Base-by-base conservation (phyloP, 92 coral and sea anemone genomes). In the Phymanthus crucifer region DNA sequence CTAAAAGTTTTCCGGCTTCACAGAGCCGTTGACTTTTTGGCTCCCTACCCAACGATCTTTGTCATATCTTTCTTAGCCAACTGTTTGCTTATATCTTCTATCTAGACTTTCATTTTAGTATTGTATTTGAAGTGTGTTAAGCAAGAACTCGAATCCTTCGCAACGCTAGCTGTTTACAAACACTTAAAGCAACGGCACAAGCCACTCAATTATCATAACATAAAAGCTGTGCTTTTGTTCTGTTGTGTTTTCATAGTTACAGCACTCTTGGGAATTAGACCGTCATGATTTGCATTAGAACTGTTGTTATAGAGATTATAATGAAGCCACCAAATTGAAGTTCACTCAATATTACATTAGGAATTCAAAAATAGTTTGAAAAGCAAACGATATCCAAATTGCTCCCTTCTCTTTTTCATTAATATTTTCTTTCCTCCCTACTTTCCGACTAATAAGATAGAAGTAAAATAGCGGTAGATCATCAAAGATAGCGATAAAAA, bases 221-320 rank as follows among this genome's bases (percentile, higher is more conserved):
- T 23, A 23, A n/a, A 23, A 9, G 65, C 56, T 64, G 40, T 77
- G 65, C 81, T 77, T 77, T 77, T 69, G 67, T 61, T 38, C 72
- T 38, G 29, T 74, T 56, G 81, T 47, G 72, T 64, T 52, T 35
- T 35, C 81, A 77, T 77, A 77, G 81, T 77, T 61, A 77, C 81
- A 38, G 81, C 57, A 65, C 81, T 64, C 81, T 16, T n/a, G 81
- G 81, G 81, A 77, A 36, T 77, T 77, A 43, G 56, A 16, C 23
- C 48, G 52, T 24, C 48, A 52, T 77, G 61, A 77, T 64, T 54
- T 77, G 72, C 81, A 61, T 77, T 69, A 64, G n/a, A 38, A 26
- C 37, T 77, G 57, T 61, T 77, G 57, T 46, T 64, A 38, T 32
- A 65, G 81, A 61, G 81, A 77, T 77, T 64, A 77, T 26, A 37